Base-by-base conservation (phyloP, 30 jellyfish, hydroid and myxozoan genomes). In the Turritopsis dohrnii region DNA sequence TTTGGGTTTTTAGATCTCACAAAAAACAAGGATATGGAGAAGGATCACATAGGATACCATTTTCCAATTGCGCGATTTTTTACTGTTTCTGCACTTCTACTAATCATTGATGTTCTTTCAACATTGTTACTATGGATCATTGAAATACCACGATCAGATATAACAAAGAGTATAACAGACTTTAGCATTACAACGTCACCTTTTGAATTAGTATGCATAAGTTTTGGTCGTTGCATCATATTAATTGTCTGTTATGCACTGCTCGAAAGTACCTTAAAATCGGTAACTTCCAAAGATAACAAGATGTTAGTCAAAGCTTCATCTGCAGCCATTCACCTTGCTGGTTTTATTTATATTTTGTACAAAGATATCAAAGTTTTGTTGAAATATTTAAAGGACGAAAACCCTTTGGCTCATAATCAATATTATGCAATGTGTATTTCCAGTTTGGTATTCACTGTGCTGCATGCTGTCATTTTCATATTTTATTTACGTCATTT, bases 131-230 rank as follows among this genome's bases (percentile, higher is more conserved):
- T 80, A 53, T 80, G 87, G 87, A 53, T 80, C 53, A 23, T 24
- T n/a, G 28, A 65, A 30, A 21, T 21, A 22, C 53, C 52, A 41
- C 18, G 18, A 80, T 25, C 18, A 16, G 83, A 80, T 18, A 65
- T 52, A 21, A 80, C 21, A 26, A 27, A 31, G 16, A 53, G 71
- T 27, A 80, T 92, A 52, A 92, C 91, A 17, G 41, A 87, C 9
- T 92, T 84, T 82, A 60, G 79, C 28, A 84, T 92, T 71, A 65
- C 75, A 28, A 86, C 73, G 23, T 87, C 96, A 1, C 89, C 81
- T 28, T 92, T 92, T 84, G 98, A 92, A 53, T 83, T 92, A 74
- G 98, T 95, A 18, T 52, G 93, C 66, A 87, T 92, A 24, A 72
- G 91, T 16, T 71, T 89, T 27, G 88, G 79, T 21, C 85, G 85